Base-by-base conservation (phyloP, 2,888 invertebrate genomes). In the Pammene fasciana region DNA sequence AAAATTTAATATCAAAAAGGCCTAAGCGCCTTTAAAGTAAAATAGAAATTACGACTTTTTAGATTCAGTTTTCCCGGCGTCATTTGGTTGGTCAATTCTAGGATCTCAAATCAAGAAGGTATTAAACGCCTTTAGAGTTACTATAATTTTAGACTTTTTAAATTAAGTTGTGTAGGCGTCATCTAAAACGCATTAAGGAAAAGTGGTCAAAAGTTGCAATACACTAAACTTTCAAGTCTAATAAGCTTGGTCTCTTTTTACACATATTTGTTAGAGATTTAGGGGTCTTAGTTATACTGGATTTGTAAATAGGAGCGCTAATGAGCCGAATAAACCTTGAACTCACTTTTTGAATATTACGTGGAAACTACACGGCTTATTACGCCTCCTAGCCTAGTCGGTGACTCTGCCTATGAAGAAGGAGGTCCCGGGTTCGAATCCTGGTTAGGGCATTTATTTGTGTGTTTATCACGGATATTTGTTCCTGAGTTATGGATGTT, bases 171-270 rank as follows among this genome's bases (percentile, higher is more conserved):
- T 38, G 38, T 13, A 65, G 71, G 74, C 74, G 79, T 80, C 80
- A 85, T 86, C 78, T 82, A 82, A 85, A 85, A 84, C 78, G 73
- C 84, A 85, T 85, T 84, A 85, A 73, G 72, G 45, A 74, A 71
- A 54, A n/a, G n/a, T 38, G 56, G 60, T 59, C 45, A 26, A 46
- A 46, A 46, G 46, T 18, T 18, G 26, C 13, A 52, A 26, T 13
- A 10, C 1, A 50, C 18, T 18, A 18, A 36, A 16, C 38, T 26
- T 26, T 4, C 38, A 56, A 38, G 38, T 10, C n/a, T n/a, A n/a
- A n/a, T 56, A 38, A 38, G 14, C 5, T 26, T 56, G 56, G 16
- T 11, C 56, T 11, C 56, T 38, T 14, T 45, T 45, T 45, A 45
- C n/a, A n/a, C 6, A 38, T 38, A 7, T 38, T 38, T 38, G 38